phyloP scores from a whole-genome alignment of 2,113 vertebrate species.

The Bagarius yarrelli region DNA sequence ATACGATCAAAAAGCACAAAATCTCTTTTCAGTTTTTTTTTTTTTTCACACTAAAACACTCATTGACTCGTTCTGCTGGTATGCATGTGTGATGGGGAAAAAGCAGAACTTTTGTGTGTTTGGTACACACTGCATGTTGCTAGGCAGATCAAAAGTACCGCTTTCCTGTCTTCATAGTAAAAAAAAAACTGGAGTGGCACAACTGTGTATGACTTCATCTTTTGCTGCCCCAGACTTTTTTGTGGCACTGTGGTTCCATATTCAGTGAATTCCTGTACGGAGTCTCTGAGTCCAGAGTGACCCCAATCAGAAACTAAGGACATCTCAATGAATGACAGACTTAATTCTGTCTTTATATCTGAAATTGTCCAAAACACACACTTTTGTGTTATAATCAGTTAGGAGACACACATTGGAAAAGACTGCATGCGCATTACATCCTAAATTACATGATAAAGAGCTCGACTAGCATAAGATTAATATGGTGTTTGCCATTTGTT shows the following conservation, averaged over 20 bases:
- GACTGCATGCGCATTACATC: neutral
- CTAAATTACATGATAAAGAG: neutral
- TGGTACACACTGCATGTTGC: conserved; percentile 52
- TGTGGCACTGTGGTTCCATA: neutral
- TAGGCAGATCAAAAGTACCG: conserved; percentile 37
- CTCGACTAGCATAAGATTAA: neutral
- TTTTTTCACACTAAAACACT: neutral
- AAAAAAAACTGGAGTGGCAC: conserved; percentile 5
- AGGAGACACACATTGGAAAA: neutral
- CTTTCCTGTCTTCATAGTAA: conserved; percentile 5
- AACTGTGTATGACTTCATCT: conserved; percentile 17
- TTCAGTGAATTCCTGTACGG: neutral
- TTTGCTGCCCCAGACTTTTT: conserved; percentile 4
- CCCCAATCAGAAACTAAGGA: neutral
- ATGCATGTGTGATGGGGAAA: neutral
- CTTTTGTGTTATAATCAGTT: neutral
- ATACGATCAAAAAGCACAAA: neutral
- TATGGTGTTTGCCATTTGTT: neutral
- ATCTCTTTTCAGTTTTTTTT: neutral
- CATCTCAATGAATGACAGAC: neutral
- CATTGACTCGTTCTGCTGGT: neutral
- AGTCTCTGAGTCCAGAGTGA: neutral
- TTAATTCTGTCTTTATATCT: neutral
- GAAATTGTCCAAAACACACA: neutral
- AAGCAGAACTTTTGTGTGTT: conserved; percentile 27